These are phyloP conservation scores for Leptodirus hochenwartii DNA, from an alignment of 2,888 invertebrate genomes.

Conservation along the genomic window DNA sequence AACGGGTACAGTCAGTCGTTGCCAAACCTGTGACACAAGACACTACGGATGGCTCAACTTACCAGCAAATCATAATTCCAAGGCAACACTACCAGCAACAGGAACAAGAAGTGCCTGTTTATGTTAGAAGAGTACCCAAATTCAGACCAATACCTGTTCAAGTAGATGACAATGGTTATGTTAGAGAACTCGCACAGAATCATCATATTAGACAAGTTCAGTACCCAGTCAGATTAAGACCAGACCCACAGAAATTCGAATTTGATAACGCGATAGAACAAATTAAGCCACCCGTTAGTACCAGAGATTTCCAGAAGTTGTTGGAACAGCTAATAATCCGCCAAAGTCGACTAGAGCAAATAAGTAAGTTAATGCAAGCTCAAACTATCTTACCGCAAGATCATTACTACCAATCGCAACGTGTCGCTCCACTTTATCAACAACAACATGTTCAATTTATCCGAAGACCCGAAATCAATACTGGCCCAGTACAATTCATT, in stretches of 20 bases:
- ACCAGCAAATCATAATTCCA: conserved; percentile 5
- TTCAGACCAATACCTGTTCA: conserved; percentile 24
- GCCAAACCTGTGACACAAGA: neutral
- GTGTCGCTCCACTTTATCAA: no score
- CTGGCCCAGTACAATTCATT: conserved; percentile 6
- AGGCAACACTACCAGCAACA: conserved; percentile 10
- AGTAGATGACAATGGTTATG: conserved; percentile 23
- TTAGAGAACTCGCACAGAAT: conserved; percentile 19
- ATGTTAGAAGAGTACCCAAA: conserved; percentile 9
- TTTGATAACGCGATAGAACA: conserved; percentile 15
- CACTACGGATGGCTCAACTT: neutral
- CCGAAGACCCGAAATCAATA: no score
- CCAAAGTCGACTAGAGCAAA: conserved; percentile 38
- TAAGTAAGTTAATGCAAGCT: conserved; percentile 29
- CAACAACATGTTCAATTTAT: conserved; percentile 4
- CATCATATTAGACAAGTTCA: conserved; percentile 15
- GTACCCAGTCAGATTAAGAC: conserved; percentile 17
- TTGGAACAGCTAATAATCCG: conserved; percentile 44
- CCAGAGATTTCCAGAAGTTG: conserved; percentile 47
- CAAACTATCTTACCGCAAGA: conserved; percentile 20
- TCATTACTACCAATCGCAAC: conserved; percentile 5
- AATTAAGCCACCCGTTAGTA: conserved; percentile 52
- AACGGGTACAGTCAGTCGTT: conserved; percentile 21
- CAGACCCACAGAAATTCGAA: no score
- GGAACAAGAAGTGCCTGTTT: conserved; percentile 12